Evolutionary conservation across 1,140 invertebrate species (phyloP).

Genomic region (Drosophila nebulosa): DNA sequence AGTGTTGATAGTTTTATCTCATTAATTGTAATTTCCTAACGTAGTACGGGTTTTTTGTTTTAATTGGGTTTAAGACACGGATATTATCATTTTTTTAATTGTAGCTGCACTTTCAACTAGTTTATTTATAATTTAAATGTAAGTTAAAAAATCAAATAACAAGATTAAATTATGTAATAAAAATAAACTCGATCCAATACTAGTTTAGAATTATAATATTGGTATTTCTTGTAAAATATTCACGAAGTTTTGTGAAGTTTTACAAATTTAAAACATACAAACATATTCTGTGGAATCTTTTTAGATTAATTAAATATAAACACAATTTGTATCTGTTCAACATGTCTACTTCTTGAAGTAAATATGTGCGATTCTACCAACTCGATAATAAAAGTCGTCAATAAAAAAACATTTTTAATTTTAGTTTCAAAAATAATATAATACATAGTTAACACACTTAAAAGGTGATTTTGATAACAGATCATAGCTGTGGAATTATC

Average conservation of each 20-base stretch:
- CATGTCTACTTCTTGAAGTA: not conserved
- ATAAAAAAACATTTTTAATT: no score
- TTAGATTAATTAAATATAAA: not conserved
- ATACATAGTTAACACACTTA: no score
- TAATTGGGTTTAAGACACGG: not conserved
- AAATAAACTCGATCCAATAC: not conserved
- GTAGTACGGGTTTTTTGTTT: not conserved
- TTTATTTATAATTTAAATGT: no score
- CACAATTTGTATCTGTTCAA: not conserved
- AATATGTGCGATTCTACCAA: not conserved
- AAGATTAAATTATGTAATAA: not conserved
- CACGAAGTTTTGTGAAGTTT: not conserved
- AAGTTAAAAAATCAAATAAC: not conserved
- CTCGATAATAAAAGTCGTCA: not conserved
- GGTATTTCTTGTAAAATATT: not conserved
- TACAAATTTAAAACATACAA: not conserved
- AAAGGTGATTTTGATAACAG: no score
- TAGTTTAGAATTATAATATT: not conserved
- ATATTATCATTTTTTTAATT: not conserved
- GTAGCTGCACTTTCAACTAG: not conserved
- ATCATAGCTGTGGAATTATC: no score
- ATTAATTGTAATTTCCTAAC: constrained; percentile 8
- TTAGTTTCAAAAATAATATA: no score
- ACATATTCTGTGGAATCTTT: not conserved
- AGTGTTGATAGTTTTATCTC: constrained; percentile 11